These are phyloP conservation scores for Agrypnus murinus DNA, from an alignment of 2,888 invertebrate genomes.

Conservation along the genomic window DNA sequence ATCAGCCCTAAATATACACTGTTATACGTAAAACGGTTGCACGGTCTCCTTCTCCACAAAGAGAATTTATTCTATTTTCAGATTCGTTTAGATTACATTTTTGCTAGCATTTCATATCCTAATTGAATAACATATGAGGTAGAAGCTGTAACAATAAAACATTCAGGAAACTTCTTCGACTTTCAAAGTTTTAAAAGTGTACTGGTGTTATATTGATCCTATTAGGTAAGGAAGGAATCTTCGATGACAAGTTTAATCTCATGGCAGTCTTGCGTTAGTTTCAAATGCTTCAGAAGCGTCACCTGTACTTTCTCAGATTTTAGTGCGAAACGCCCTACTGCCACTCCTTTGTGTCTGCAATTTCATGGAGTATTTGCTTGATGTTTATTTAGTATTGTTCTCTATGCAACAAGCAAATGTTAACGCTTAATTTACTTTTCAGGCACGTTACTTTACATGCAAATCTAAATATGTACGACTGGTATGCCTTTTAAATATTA, in stretches of 20 bases:
- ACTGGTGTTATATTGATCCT: constrained; percentile 56
- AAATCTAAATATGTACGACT: constrained; percentile 1
- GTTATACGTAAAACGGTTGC: constrained; percentile 55
- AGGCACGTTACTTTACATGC: constrained; percentile 6
- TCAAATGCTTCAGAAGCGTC: constrained; percentile 41
- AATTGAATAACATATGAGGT: constrained; percentile 11
- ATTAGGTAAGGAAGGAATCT: constrained; percentile 53
- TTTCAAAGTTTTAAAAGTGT: constrained; percentile 46
- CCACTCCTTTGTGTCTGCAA: constrained; percentile 34
- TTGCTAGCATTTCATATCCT: constrained; percentile 29
- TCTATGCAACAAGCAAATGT: background rate
- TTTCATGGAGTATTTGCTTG: constrained; percentile 41
- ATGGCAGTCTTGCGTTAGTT: constrained; percentile 48
- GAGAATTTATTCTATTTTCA: constrained; percentile 40
- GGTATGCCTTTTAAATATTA: constrained; percentile 6
- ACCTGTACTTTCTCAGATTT: constrained; percentile 52
- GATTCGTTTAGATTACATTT: constrained; percentile 33
- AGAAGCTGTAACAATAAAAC: no score
- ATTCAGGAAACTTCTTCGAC: background rate
- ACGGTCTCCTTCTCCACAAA: constrained; percentile 37
- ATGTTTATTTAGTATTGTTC: constrained; percentile 8
- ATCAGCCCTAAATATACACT: constrained; percentile 65
- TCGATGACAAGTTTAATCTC: constrained; percentile 57
- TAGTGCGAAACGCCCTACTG: constrained; percentile 34
- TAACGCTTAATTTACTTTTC: background rate